Evolutionary conservation across 2,113 vertebrate genomes (phyloP).

Genomic region (Thunnus thynnus): DNA sequence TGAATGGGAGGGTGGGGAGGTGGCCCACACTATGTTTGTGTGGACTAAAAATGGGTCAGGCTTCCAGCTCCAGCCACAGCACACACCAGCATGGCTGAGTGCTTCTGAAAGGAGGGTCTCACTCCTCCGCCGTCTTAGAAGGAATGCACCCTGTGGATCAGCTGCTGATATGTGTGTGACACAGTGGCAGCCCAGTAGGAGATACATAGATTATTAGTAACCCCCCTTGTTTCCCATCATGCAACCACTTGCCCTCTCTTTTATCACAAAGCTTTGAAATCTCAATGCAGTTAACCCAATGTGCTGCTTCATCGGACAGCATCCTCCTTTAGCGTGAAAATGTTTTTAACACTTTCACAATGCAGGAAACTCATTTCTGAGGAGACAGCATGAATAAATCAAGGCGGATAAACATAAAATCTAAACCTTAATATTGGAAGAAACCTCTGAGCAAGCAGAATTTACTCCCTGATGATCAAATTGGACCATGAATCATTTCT

Average conservation of each 20-base stretch:
- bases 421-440: background rate
- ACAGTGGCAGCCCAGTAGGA: conserved; percentile 44
- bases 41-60: conserved; percentile 74
- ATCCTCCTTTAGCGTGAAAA: background rate
- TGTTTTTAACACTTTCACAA: background rate
- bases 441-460: background rate
- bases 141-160: conserved; percentile 46
- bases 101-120: conserved; percentile 51
- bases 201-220: conserved; percentile 45
- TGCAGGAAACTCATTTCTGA: background rate
- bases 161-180: conserved; percentile 35
- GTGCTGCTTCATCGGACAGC: background rate
- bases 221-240: conserved; percentile 31
- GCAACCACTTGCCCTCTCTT: conserved; percentile 36
- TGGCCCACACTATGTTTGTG: conserved; percentile 41
- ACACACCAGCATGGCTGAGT: conserved; percentile 58
- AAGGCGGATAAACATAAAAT: background rate
- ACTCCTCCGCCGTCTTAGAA: conserved; percentile 12
- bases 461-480: background rate
- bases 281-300: conserved; percentile 25
- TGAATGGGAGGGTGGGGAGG: background rate
- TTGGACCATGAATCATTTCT: background rate
- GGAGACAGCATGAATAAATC: background rate
- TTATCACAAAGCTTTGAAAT: conserved; percentile 34
- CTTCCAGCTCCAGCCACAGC: conserved; percentile 50